Conservation (phyloP, 1,140 invertebrate species). For the Pseudoatta argentina region DNA sequence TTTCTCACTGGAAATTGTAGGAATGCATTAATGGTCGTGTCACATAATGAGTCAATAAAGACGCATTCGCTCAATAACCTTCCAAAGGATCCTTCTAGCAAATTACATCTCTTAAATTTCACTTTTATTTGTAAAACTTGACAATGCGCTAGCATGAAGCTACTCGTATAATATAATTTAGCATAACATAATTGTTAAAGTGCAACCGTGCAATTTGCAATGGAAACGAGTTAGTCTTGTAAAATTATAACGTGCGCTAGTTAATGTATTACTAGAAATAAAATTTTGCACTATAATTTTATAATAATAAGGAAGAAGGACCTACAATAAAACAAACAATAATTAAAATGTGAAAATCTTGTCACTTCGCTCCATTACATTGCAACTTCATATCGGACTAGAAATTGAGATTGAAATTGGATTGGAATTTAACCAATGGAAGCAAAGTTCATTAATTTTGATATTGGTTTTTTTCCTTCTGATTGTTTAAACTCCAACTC, state of each 20-base stretch:
- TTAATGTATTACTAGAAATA: background rate
- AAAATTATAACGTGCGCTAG: background rate
- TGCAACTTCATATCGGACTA: no score
- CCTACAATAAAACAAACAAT: background rate
- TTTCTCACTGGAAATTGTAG: no score
- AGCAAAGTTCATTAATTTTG: no score
- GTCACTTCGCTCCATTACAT: background rate
- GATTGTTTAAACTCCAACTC: no score
- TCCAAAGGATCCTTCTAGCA: background rate
- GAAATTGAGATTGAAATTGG: no score
- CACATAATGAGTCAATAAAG: background rate
- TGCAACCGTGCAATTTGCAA: slow-evolving; percentile 5
- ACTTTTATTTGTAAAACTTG: slow-evolving; percentile 18
- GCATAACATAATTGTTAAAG: background rate
- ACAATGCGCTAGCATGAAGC: background rate
- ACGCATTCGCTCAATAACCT: background rate
- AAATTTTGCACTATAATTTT: background rate
- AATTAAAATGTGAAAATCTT: background rate
- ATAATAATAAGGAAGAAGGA: background rate
- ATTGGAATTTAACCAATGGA: no score
- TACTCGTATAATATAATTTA: background rate
- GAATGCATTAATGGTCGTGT: background rate
- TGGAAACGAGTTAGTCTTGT: background rate
- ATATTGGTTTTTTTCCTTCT: no score
- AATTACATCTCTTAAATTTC: slow-evolving; percentile 18